phyloP scores from a whole-genome alignment of 2,888 invertebrate species.

The Amphipoea oculea region DNA sequence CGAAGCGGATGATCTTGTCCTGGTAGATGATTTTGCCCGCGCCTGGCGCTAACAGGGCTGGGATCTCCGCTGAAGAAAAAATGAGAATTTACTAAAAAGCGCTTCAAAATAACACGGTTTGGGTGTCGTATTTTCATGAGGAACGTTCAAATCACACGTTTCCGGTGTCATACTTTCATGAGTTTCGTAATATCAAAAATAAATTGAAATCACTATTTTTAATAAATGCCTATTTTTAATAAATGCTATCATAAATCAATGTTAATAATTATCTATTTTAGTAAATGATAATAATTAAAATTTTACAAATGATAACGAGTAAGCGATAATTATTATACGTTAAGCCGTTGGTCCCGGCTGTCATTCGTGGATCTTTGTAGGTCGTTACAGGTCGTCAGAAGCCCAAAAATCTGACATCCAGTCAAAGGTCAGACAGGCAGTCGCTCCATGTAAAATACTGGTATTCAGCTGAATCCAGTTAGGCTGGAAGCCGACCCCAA shows the following conservation, averaged over 20 bases:
- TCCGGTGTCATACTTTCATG: neutral
- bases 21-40: constrained; percentile 95
- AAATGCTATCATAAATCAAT: neutral
- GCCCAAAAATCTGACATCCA: neutral
- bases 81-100: neutral
- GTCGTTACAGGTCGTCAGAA: neutral
- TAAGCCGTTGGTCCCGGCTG: neutral
- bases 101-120: neutral
- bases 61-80: constrained; percentile 69
- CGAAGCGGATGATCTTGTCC: constrained; percentile 97
- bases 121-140: no score
- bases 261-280: neutral
- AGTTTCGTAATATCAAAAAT: neutral
- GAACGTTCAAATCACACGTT: no score
- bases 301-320: neutral
- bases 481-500: neutral
- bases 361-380: neutral
- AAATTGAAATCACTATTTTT: neutral
- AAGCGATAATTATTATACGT: neutral
- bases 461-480: neutral
- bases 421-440: neutral
- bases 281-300: neutral
- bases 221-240: neutral
- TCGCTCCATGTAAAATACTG: neutral
- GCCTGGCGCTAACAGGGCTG: constrained; percentile 91